These are phyloP conservation scores for Orcinus orca DNA, from an alignment of 2,113 vertebrate genomes.

Conservation along the genomic window DNA sequence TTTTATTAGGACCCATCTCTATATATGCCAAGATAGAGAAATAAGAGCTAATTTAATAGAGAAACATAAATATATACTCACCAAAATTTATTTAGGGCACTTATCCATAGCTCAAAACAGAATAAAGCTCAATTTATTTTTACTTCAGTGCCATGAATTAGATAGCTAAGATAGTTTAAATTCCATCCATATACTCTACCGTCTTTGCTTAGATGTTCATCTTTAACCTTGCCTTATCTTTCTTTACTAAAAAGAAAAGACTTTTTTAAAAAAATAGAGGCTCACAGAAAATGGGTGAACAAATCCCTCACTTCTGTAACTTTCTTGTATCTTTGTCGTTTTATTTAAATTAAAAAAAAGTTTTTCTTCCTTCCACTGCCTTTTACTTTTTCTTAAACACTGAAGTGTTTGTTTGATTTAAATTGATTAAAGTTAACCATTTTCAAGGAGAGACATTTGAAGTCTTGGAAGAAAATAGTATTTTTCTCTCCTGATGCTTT, in stretches of 20 bases:
- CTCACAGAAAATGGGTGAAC: neutral
- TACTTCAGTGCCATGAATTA: neutral
- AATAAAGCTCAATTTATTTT: slow-evolving; percentile 15
- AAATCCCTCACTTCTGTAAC: neutral
- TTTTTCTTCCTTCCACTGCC: neutral
- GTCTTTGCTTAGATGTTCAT: neutral
- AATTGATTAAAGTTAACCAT: neutral
- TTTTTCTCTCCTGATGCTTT: neutral
- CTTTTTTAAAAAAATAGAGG: neutral
- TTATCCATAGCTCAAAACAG: neutral
- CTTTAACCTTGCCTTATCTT: neutral
- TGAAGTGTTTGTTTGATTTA: neutral
- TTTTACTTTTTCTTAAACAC: neutral
- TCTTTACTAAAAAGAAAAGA: neutral
- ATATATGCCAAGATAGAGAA: neutral
- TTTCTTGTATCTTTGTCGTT: neutral
- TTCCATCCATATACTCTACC: neutral
- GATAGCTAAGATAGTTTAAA: neutral
- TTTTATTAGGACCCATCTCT: neutral
- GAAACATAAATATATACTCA: neutral
- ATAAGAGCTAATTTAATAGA: neutral
- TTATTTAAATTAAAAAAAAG: neutral
- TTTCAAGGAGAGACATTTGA: neutral
- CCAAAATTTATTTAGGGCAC: neutral
- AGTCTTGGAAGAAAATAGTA: neutral